phyloP scores from a whole-genome alignment of 2,113 vertebrate species.

The Brachyhypopomus gauderio region DNA sequence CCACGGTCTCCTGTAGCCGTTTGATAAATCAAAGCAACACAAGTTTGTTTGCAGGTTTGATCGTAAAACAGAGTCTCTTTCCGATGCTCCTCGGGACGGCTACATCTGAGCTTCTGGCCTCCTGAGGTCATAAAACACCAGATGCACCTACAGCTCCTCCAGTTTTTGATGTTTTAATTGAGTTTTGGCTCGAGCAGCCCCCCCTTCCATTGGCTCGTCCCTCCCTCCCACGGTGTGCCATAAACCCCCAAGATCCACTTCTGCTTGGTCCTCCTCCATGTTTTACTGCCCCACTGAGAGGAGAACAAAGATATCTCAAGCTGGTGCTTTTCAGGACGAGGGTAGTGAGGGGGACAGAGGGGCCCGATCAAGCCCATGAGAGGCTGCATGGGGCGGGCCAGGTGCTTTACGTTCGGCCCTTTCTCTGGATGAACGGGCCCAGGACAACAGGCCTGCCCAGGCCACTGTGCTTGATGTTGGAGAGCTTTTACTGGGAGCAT shows the following conservation, averaged over 20 bases:
- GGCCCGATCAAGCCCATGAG: constrained; percentile 41
- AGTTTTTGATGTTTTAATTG: constrained; percentile 57
- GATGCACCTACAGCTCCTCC: constrained; percentile 33
- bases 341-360: background rate
- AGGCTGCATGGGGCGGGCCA: constrained; percentile 40
- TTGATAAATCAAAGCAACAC: constrained; percentile 20
- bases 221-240: constrained; percentile 35
- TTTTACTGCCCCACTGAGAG: constrained; percentile 46
- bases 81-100: background rate
- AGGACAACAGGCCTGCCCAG: constrained; percentile 13
- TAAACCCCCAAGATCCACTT: constrained; percentile 49
- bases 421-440: constrained; percentile 22
- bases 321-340: constrained; percentile 26
- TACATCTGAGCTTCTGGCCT: constrained; percentile 3
- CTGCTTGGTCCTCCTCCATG: constrained; percentile 29
- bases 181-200: constrained; percentile 30
- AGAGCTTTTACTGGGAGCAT: constrained; percentile 26
- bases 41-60: background rate
- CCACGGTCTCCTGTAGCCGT: background rate
- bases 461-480: constrained; percentile 39
- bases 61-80: constrained; percentile 3
- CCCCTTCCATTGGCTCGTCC: constrained; percentile 44
- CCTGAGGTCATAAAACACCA: constrained; percentile 16
- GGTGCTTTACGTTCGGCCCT: constrained; percentile 52
- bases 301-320: constrained; percentile 53